Conservation (phyloP, 2,888 invertebrate genomes). For the Epinotia brunnichana region DNA sequence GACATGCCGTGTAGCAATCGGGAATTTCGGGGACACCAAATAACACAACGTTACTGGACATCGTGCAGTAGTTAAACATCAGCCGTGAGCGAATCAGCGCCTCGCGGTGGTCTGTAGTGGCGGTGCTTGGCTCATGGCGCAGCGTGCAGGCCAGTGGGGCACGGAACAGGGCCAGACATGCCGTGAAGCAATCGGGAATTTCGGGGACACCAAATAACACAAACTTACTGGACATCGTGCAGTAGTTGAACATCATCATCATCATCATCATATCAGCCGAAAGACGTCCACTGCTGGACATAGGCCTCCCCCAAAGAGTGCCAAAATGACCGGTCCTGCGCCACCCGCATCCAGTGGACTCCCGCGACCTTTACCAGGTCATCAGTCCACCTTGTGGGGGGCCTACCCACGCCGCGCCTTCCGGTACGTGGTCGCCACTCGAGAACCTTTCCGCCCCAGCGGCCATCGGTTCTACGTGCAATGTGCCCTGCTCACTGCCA, state of each 20-base stretch:
- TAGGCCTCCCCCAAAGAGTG: no score
- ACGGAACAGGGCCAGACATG: conserved; percentile 61
- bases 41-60: conserved; percentile 84
- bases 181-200: conserved; percentile 51
- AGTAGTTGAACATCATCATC: conserved; percentile 87
- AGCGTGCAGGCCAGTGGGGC: conserved; percentile 57
- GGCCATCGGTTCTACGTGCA: no score
- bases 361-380: no score
- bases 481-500: no score
- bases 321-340: no score
- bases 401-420: no score
- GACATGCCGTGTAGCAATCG: conserved; percentile 56
- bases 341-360: no score
- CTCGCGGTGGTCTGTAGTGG: conserved; percentile 86
- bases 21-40: conserved; percentile 4
- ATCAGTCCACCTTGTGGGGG: no score
- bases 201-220: conserved; percentile 11
- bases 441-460: no score
- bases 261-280: no score
- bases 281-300: no score
- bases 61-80: conserved; percentile 90
- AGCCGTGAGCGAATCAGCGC: conserved; percentile 85
- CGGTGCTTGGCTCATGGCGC: conserved; percentile 74
- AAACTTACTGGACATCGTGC: conserved; percentile 88
- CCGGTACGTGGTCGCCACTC: no score